Evolutionary conservation across 2,888 invertebrate genomes (phyloP).

Genomic region (Nymphalis c-album): DNA sequence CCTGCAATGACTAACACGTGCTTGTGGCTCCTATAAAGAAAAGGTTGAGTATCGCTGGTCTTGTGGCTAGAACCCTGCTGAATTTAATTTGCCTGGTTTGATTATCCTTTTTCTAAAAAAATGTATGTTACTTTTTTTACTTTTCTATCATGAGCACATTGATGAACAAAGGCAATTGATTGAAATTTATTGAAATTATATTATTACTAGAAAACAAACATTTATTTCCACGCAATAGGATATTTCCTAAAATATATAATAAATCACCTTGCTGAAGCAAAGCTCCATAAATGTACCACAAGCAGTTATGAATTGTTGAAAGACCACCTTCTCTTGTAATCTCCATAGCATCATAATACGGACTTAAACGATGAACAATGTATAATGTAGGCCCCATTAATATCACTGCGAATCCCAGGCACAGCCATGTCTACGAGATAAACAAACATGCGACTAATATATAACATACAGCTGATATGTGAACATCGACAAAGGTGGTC

Average conservation of each 20-base stretch:
- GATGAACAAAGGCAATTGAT: no score
- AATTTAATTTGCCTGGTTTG: no score
- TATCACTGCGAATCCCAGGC: constrained; percentile 86
- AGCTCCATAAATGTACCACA: constrained; percentile 95
- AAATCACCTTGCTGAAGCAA: constrained; percentile 91
- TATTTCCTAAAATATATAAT: no score
- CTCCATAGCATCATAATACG: constrained; percentile 85
- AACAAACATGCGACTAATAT: background rate
- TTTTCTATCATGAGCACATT: no score
- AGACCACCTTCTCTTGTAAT: constrained; percentile 80
- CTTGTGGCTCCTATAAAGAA: no score
- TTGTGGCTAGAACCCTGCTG: no score
- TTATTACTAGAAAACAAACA: background rate
- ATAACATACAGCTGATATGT: no score
- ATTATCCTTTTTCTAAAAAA: no score
- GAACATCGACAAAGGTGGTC: no score
- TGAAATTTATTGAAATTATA: background rate
- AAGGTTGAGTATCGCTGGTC: no score
- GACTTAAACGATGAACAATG: constrained; percentile 86
- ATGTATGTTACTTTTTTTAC: no score
- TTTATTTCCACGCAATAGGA: constrained; percentile 4
- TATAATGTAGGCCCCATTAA: constrained; percentile 90
- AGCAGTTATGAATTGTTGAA: constrained; percentile 85
- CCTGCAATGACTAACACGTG: no score
- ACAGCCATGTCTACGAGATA: constrained; percentile 88